Evolutionary conservation across 2,888 invertebrate species (phyloP), one percentile per base, ranked within the genome.

Genomic region (Paralinhomoeus sp.): DNA sequence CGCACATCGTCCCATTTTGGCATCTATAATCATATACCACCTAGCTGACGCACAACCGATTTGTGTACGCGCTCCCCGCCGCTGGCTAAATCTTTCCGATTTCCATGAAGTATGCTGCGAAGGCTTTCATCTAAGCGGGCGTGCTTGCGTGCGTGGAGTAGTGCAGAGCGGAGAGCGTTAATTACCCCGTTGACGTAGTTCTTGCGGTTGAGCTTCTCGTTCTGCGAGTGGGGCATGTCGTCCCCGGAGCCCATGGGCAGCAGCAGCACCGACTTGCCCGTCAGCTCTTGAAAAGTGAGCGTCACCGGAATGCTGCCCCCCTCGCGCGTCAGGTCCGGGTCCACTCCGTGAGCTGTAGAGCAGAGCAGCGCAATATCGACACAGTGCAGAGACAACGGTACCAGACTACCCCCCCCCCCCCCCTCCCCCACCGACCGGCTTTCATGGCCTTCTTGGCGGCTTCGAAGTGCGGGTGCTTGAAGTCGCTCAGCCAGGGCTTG

Each of bases 221-320:
- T 93, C 69, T 93, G 58, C 85, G 89, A 89, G 70, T 97, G 97
- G 47, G 93, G 91, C 55, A 91, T 91, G 67, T 97, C 97, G 66
- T 93, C 91, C 46, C 78, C 78, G 44, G 81, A 77, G 41, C 93
- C 93, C 63, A 97, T 79, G 1, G 93, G 93, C 52, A 97, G 71
- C 49, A 97, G 71, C 60, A 97, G 72, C 41, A 91, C 87, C 68
- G 84, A 91, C 62, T 82, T 81, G 0, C 80, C 53, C 24, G 57
- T 58, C 20, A 57, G 47, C 27, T 60, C 54, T 60, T 68, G 64
- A 27, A 47, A 75, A 37, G 84, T 84, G 51, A 93, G 70, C 41
- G 93, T 89, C 47, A 93, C 81, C 2, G 93, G 93, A 65, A 97
- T 93, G 38, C 85, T 85, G 20, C 93, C 93, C 45, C 93, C 97